Conservation (phyloP, 2,888 invertebrate species). For the Desoria tigrina region DNA sequence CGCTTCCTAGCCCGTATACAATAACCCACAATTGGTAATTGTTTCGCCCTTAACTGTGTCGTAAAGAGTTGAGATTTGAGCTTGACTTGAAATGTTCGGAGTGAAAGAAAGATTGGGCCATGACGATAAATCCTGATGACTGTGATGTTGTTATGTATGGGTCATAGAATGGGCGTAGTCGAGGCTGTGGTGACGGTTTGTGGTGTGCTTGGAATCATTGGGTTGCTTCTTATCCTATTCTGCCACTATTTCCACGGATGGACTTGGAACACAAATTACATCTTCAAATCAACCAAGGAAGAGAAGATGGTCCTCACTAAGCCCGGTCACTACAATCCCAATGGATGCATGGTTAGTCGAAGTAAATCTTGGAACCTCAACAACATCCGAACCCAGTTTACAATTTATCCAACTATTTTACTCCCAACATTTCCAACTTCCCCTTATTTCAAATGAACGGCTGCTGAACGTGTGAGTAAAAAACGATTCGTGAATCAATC, state of each 20-base stretch:
- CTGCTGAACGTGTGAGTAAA: background rate
- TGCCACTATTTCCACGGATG: slow-evolving; percentile 59
- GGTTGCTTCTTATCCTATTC: slow-evolving; percentile 57
- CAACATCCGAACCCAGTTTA: no score
- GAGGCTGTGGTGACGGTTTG: slow-evolving; percentile 57
- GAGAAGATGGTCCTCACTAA: slow-evolving; percentile 63
- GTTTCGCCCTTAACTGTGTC: no score
- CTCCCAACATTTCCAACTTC: no score
- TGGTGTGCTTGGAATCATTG: slow-evolving; percentile 58
- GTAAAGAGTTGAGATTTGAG: no score
- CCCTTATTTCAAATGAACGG: background rate
- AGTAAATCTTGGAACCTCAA: background rate
- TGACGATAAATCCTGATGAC: no score
- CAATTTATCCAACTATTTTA: no score
- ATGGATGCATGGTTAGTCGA: slow-evolving; percentile 67
- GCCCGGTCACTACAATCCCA: slow-evolving; percentile 64
- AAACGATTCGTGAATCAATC: no score
- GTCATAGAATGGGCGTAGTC: slow-evolving; percentile 57
- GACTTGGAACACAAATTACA: slow-evolving; percentile 60
- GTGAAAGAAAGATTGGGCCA: no score
- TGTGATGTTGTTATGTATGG: slow-evolving; percentile 1
- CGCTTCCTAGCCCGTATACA: no score
- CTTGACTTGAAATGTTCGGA: no score
- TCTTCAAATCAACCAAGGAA: slow-evolving; percentile 60
- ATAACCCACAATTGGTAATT: no score